Conservation (phyloP, 2,113 vertebrate genomes). For the Silurus meridionalis region DNA sequence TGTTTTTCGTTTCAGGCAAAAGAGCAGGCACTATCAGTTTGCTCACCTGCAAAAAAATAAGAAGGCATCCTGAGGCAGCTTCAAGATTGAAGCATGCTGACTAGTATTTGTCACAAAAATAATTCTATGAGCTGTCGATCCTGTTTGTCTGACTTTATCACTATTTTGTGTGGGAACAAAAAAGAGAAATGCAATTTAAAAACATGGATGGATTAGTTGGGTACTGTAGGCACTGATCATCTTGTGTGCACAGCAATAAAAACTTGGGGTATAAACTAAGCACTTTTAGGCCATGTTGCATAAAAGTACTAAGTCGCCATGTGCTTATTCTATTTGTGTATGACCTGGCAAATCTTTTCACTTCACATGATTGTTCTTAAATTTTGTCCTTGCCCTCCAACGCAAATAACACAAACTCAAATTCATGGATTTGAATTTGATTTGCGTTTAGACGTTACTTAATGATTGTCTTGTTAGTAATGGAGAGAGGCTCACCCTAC, state of each 20-base stretch:
- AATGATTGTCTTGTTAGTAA: not conserved
- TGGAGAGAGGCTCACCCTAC: not conserved
- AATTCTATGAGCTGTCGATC: not conserved
- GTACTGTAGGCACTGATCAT: not conserved
- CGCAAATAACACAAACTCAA: not conserved
- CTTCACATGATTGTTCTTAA: too few relatives aligned
- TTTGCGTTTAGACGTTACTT: not conserved
- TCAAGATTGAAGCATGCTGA: not conserved
- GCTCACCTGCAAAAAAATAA: slow-evolving; percentile 55
- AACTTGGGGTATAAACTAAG: not conserved
- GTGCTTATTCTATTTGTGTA: not conserved
- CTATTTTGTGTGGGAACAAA: not conserved
- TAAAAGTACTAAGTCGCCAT: too few relatives aligned
- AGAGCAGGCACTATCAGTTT: slow-evolving; percentile 64
- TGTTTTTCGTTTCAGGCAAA: slow-evolving; percentile 57
- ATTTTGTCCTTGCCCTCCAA: not conserved
- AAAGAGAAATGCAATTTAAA: not conserved
- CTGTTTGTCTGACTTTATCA: not conserved
- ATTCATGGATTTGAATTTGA: not conserved
- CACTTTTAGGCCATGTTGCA: too few relatives aligned
- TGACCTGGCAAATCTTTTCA: not conserved
- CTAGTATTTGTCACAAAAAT: not conserved
- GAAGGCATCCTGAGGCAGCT: not conserved
- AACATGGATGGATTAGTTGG: not conserved
- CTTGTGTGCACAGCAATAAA: too few relatives aligned